Base-by-base conservation (phyloP, 2,888 invertebrate species). In the Ectropis crepuscularia region DNA sequence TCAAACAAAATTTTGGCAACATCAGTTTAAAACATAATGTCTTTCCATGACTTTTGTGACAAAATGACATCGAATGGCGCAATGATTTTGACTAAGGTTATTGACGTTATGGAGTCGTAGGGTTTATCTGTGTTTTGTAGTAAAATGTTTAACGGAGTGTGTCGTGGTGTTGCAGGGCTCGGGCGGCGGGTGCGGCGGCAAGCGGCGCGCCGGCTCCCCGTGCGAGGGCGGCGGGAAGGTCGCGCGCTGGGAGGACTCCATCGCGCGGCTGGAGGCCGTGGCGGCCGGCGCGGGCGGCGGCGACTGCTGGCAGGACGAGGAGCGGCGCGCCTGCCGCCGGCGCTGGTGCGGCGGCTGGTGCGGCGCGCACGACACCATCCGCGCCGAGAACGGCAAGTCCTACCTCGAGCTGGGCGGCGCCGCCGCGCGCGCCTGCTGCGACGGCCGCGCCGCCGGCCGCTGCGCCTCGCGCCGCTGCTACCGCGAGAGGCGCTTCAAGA, bases 361-460 rank as follows among this genome's bases (percentile, higher is more conserved):
- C 82, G 90, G 93, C 71, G 92, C 92, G 75, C 95, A 95, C 85
- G 96, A 96, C 86, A 97, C 97, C 80, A 97, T 97, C 85, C 95
- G 97, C 70, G 97, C 97, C 77, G 97, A 97, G 89, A 97, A 97
- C 87, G 97, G 97, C 79, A 97, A 97, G 90, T 97, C 96, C 73
- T 97, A 97, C 92, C 93, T 97, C 82, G 97, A 97, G 90, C 93
- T 97, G 70, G 97, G 97, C 77, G 96, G 95, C 75, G 94, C 95
- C 45, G 94, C 97, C 61, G 97, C 97, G 76, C 95, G 95, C 79
- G 94, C 95, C 75, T 96, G 96, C 82, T 96, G 96, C 92, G 96
- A 96, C 80, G 95, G 95, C 71, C 95, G 95, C 76, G 94, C 95
- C 70, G 94, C 94, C 73, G 94, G 94, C 74, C 96, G 97, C 95